Evolutionary conservation across 2,888 invertebrate species (phyloP).

Genomic region (Ochlodes sylvanus): DNA sequence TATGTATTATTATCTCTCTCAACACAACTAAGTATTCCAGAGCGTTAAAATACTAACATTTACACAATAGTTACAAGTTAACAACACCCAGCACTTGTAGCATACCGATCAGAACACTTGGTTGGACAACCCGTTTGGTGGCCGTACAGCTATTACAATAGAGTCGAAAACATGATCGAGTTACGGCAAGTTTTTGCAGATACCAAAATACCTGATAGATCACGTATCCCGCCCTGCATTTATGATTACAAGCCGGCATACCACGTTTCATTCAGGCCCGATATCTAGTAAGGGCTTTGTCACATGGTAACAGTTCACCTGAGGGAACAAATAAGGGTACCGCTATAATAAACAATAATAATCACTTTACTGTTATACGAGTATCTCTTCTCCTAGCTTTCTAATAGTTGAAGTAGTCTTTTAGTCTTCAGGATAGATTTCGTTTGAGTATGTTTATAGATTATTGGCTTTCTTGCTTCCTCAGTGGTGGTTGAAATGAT

Average conservation of each 20-base stretch:
- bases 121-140: neutral
- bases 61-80: conserved; percentile 9
- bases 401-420: no score
- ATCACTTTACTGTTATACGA: no score
- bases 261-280: conserved; percentile 44
- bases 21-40: neutral
- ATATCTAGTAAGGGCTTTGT: conserved; percentile 35
- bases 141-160: neutral
- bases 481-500: no score
- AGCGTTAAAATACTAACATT: conserved; percentile 4
- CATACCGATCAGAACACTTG: conserved; percentile 24
- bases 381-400: no score
- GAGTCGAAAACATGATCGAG: conserved; percentile 4
- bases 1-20: neutral
- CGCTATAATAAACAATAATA: no score
- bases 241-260: conserved; percentile 41
- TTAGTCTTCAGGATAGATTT: no score
- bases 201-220: conserved; percentile 43
- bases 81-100: neutral
- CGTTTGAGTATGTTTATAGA: no score
- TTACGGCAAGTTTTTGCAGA: conserved; percentile 27
- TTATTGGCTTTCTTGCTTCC: no score
- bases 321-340: no score
- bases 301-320: conserved; percentile 19
- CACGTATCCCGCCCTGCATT: conserved; percentile 41